These are phyloP conservation scores for Pygmarrhopalites habei DNA, from an alignment of 1,140 invertebrate genomes.

Conservation along the genomic window DNA sequence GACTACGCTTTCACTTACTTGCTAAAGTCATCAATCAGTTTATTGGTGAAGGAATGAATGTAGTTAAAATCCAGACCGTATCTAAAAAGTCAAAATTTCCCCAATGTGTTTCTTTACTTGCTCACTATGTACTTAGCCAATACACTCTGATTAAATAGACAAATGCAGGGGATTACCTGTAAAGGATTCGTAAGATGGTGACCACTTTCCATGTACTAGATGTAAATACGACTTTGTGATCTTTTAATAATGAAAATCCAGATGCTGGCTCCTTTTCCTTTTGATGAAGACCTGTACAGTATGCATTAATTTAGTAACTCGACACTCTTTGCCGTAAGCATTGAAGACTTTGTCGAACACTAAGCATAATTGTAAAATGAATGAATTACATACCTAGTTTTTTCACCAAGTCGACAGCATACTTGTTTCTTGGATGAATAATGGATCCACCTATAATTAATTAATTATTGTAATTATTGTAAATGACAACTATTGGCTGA, in stretches of 20 bases:
- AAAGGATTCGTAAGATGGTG: constrained; percentile 48
- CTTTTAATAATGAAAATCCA: constrained; percentile 13
- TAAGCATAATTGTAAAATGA: no score
- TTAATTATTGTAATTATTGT: no score
- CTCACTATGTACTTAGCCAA: no score
- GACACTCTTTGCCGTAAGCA: no score
- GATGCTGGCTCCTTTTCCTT: constrained; percentile 3
- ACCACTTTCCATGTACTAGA: constrained; percentile 36
- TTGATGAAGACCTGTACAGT: constrained; percentile 5
- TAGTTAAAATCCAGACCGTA: constrained; percentile 52
- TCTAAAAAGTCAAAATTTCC: no score
- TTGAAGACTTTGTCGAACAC: no score
- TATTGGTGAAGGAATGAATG: constrained; percentile 45
- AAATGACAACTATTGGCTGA: no score
- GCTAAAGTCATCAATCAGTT: constrained; percentile 45
- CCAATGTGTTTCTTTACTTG: no score
- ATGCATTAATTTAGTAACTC: no score
- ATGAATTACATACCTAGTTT: constrained; percentile 50
- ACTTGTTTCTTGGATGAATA: constrained; percentile 55
- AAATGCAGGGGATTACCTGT: no score
- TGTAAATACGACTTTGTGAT: constrained; percentile 10
- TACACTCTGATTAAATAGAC: no score
- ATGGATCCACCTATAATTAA: constrained; percentile 54
- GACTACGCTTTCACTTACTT: no score
- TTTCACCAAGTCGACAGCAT: constrained; percentile 53